phyloP scores from a whole-genome alignment of 2,113 vertebrate species.

The Pygoscelis adeliae region DNA sequence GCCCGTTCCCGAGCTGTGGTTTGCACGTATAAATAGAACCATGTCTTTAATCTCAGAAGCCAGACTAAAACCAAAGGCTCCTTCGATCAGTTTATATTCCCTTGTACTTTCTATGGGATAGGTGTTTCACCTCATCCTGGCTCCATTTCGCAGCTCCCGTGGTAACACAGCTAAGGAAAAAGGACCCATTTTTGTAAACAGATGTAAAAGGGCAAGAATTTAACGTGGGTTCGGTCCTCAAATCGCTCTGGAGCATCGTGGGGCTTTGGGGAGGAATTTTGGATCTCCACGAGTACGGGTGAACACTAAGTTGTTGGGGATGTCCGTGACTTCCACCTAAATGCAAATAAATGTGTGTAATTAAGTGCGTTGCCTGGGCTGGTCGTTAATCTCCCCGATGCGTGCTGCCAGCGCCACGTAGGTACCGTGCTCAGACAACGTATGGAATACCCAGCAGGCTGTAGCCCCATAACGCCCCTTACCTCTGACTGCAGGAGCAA shows the following conservation, averaged over 20 bases:
- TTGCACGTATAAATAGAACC: background rate
- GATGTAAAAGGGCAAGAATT: background rate
- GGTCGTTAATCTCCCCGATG: background rate
- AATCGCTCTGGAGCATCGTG: accelerated
- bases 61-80: background rate
- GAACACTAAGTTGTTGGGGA: accelerated
- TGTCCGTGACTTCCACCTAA: accelerated
- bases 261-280: background rate
- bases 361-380: background rate
- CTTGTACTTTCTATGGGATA: background rate
- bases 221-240: accelerated
- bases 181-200: background rate
- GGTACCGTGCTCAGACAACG: slow-evolving; percentile 73
- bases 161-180: background rate
- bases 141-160: background rate
- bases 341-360: background rate
- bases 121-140: background rate
- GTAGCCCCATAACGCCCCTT: slow-evolving; percentile 83
- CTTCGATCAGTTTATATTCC: too few relatives aligned
- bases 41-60: background rate
- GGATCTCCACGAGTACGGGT: accelerated
- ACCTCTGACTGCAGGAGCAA: slow-evolving; percentile 79
- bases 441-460: slow-evolving; percentile 79
- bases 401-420: background rate
- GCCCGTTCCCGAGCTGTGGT: background rate